These are phyloP conservation scores for Halcyon smyrnensis DNA, from an alignment of 2,797 vertebrate species.

Conservation along the genomic window DNA sequence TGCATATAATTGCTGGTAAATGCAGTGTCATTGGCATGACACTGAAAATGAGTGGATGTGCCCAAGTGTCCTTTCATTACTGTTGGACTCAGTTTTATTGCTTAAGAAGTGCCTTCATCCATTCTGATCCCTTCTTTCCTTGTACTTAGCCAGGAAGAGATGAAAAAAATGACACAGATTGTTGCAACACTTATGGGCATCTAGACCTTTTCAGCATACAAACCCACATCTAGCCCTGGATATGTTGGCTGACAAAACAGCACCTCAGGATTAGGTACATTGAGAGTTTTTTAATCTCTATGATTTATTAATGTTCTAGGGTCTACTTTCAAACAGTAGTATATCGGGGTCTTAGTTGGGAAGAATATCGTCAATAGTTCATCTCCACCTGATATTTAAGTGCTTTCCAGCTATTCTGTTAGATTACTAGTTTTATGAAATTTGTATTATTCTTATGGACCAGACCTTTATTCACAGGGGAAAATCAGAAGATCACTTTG, in stretches of 20 bases:
- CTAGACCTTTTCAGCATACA: not conserved
- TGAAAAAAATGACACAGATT: not conserved
- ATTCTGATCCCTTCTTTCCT: not conserved
- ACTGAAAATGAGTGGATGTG: not conserved
- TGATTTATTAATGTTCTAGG: not conserved
- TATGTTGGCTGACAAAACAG: not conserved
- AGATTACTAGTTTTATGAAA: not conserved
- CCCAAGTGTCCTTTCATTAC: not conserved
- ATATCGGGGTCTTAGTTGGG: not conserved
- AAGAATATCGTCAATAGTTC: not conserved
- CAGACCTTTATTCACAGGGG: not conserved
- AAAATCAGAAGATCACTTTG: not conserved
- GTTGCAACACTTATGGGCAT: rapidly evolving
- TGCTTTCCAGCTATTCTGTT: not conserved
- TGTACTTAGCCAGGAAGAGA: not conserved
- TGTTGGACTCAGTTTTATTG: not conserved
- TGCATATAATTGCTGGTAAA: not conserved
- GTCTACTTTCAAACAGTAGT: not conserved
- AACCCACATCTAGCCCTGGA: not conserved
- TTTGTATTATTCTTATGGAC: not conserved
- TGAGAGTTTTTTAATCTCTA: not conserved
- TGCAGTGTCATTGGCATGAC: not conserved
- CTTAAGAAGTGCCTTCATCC: not conserved
- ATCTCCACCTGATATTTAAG: not conserved
- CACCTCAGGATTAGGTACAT: not conserved